Conservation (phyloP, 1,140 invertebrate genomes). For the Bombus ignitus region DNA sequence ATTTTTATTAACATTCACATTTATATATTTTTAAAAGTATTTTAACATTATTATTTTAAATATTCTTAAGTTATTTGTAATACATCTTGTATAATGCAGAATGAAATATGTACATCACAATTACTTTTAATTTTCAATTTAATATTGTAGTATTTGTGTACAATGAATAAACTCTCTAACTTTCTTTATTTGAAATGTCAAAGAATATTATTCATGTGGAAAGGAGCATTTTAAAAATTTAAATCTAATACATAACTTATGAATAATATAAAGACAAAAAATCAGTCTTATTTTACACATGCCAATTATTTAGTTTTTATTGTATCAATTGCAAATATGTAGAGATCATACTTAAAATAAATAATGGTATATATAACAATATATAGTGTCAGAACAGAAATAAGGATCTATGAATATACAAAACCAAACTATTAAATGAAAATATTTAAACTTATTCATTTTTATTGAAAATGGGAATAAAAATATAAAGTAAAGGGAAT, state of each 20-base stretch:
- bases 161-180: slow-evolving; percentile 10
- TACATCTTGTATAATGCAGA: slow-evolving; percentile 46
- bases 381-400: background rate
- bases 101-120: slow-evolving; percentile 36
- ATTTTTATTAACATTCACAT: slow-evolving; percentile 17
- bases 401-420: background rate
- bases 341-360: slow-evolving; percentile 28
- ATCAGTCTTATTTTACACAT: slow-evolving; percentile 62
- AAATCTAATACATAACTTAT: slow-evolving; percentile 45
- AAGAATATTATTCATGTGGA: slow-evolving; percentile 31
- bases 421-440: background rate
- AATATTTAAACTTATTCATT: background rate
- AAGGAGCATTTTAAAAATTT: slow-evolving; percentile 50
- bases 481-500: background rate
- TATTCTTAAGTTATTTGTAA: background rate
- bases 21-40: slow-evolving; percentile 11
- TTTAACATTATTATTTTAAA: slow-evolving; percentile 29
- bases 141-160: slow-evolving; percentile 23
- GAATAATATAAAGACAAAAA: slow-evolving; percentile 59
- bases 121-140: slow-evolving; percentile 19
- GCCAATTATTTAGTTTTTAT: slow-evolving; percentile 55
- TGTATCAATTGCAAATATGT: slow-evolving; percentile 18
- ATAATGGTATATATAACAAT: slow-evolving; percentile 12
- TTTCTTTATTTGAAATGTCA: slow-evolving; percentile 18
- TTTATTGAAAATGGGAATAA: background rate